phyloP scores from a whole-genome alignment of 2,888 invertebrate genomes.

The Stratiomys singularior region DNA sequence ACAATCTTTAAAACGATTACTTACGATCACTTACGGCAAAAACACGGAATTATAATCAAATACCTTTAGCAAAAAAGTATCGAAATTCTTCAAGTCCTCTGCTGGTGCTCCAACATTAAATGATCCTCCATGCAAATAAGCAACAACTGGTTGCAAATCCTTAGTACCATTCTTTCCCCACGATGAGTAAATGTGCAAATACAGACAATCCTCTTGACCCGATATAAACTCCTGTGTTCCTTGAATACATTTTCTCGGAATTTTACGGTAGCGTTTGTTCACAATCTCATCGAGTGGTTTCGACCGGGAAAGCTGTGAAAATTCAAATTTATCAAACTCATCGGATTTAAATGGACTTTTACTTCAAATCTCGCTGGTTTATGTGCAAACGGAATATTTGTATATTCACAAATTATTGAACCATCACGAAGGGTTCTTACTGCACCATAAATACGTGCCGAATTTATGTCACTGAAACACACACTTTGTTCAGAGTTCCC shows the following conservation, averaged over 20 bases:
- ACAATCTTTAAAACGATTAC: too few species aligned
- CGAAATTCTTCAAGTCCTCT: conserved; percentile 59
- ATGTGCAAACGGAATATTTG: conserved; percentile 40
- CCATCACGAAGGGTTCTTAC: not conserved
- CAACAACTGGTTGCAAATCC: conserved; percentile 21
- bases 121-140: conserved; percentile 43
- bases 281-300: conserved; percentile 31
- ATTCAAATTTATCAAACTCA: too few species aligned
- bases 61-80: conserved; percentile 62
- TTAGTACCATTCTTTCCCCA: not conserved
- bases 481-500: not conserved
- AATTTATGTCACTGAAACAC: conserved; percentile 6
- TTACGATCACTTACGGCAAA: too few species aligned
- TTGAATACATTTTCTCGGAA: conserved; percentile 39
- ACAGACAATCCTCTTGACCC: conserved; percentile 44
- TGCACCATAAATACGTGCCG: conserved; percentile 19
- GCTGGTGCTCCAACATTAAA: conserved; percentile 15
- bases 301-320: conserved; percentile 11
- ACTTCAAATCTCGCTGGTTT: conserved; percentile 42
- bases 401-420: conserved; percentile 35
- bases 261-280: conserved; percentile 9
- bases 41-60: too few species aligned
- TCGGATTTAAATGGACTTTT: not conserved
- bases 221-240: not conserved
- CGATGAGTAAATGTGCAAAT: conserved; percentile 24